phyloP scores from a whole-genome alignment of 2,888 invertebrate species.

The Pollenia angustigena region DNA sequence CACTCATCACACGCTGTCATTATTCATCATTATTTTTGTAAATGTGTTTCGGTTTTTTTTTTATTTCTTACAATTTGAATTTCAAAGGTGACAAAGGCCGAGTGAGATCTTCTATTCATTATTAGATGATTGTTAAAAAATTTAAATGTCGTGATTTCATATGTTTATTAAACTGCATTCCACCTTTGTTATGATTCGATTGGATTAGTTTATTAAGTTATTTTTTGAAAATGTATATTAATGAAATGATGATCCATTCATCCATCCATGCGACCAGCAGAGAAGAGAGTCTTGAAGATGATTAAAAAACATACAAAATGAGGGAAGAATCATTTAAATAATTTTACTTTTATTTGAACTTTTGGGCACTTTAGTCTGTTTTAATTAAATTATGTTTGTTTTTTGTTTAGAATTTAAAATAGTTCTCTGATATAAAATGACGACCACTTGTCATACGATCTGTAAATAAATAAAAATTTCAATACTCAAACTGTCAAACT shows the following conservation, averaged over 20 bases:
- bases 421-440: constrained; percentile 1
- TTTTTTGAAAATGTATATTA: constrained; percentile 57
- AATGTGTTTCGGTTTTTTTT: neutral
- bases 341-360: constrained; percentile 65
- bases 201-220: constrained; percentile 65
- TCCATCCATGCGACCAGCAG: neutral
- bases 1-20: constrained; percentile 70
- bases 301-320: constrained; percentile 42
- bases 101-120: constrained; percentile 37
- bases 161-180: constrained; percentile 56
- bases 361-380: constrained; percentile 11
- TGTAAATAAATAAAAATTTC: constrained; percentile 45
- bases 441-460: constrained; percentile 32
- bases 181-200: constrained; percentile 63
- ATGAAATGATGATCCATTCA: constrained; percentile 30
- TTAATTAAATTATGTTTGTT: constrained; percentile 46
- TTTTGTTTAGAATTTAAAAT: neutral
- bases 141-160: constrained; percentile 63
- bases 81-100: constrained; percentile 60
- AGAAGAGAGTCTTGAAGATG: neutral
- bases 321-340: constrained; percentile 67
- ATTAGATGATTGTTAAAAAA: constrained; percentile 28
- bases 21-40: constrained; percentile 57
- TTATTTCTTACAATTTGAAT: neutral
- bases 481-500: constrained; percentile 47